Base-by-base conservation (phyloP, 2,113 vertebrate genomes). In the Bos taurus region DNA sequence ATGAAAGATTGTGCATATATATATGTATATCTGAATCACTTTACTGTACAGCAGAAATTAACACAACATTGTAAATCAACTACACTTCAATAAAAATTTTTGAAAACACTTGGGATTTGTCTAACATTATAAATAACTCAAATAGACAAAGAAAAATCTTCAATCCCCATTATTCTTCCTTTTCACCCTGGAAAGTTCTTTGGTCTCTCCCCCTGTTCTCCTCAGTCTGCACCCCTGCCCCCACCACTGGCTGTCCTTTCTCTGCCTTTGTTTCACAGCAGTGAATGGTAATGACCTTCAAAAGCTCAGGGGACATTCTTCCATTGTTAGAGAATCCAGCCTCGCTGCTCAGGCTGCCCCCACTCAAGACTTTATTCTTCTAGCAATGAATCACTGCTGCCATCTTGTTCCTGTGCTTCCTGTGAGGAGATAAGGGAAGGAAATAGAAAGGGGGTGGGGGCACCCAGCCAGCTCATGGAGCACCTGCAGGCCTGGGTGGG, bases 361-460 rank as follows among this genome's bases (percentile, higher is more conserved):
- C 36, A 48, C 85, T 91, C 36, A 40, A 43, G 82, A 21, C 48
- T 87, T 40, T 12, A 90, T 95, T 97, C 83, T 98, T 95, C 93
- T 33, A 64, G 13, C 1, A 0, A 8, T 85, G 95, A 97, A 78
- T 98, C 97, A 94, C 54, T 36, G 46, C 64, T 83, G 71, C 83
- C 90, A 28, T 46, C 80, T 43, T 36, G 60, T 16, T 64, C 60
- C 60, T 64, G 60, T 33, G 30, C 30, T 64, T 64, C 30, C 60
- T 64, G 14, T 33, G 15, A 64, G 60, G 60, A 64, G 60, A 64
- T 64, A 64, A 64, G 30, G 30, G 60, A 33, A 64, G 60, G 60
- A 64, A 33, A 64, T 17, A 64, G 30, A 59, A 59, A 59, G 57
- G 0, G 57, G 59, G 48, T n/a, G 25, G 77, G 64, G n/a, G n/a